Conservation (phyloP, 1,140 invertebrate species). For the Hylaeus anthracinus region DNA sequence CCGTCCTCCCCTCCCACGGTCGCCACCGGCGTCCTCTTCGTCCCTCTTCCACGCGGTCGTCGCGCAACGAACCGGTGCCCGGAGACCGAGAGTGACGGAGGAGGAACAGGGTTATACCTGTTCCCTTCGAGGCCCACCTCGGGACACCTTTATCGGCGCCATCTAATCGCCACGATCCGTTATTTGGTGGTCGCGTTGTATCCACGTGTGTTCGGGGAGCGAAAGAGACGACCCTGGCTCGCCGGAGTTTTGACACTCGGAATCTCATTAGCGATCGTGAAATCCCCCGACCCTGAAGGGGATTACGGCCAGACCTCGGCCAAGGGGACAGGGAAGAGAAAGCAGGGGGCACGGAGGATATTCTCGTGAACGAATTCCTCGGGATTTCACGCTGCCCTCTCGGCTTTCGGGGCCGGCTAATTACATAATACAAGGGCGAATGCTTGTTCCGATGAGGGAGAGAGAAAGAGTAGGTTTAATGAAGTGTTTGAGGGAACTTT, state of each 20-base stretch:
- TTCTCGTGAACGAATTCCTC: constrained; percentile 27
- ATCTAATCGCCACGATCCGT: constrained; percentile 79
- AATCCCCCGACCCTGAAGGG: constrained; percentile 61
- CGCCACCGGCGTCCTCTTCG: constrained; percentile 22
- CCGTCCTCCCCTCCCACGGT: constrained; percentile 6
- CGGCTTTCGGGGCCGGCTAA: constrained; percentile 11
- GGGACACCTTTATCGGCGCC: constrained; percentile 63
- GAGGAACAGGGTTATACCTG: constrained; percentile 44
- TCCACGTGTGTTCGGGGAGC: not conserved
- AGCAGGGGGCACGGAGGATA: not conserved
- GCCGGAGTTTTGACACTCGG: constrained; percentile 79
- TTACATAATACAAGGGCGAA: constrained; percentile 36
- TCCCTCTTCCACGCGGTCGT: not conserved
- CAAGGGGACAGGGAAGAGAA: not conserved
- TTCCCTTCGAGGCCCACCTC: constrained; percentile 49
- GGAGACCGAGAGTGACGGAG: constrained; percentile 19
- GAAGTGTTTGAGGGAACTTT: constrained; percentile 20
- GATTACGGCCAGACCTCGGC: constrained; percentile 56
- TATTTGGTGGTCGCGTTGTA: constrained; percentile 69
- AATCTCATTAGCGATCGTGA: constrained; percentile 80
- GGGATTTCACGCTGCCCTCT: not conserved
- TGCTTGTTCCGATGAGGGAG: constrained; percentile 8
- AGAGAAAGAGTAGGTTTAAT: constrained; percentile 5
- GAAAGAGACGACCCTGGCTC: constrained; percentile 31
- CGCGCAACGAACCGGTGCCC: too few relatives aligned